Percentiles rank a stretch among this genome's conserved stretches.
Conservation (phyloP, 2,888 invertebrate species). For the Ochropacha duplaris region DNA sequence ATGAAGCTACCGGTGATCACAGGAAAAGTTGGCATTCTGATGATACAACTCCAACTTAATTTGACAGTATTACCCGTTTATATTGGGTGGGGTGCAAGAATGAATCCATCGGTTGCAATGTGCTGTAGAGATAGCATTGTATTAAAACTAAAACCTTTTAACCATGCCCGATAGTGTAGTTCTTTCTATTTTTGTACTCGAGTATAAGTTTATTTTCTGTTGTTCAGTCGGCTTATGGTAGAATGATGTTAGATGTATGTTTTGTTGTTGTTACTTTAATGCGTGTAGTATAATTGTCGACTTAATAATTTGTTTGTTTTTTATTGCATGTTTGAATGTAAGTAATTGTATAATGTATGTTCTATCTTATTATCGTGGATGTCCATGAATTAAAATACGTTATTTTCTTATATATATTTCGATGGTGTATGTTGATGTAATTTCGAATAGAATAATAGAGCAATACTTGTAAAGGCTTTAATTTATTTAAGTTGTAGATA, state of each 20-base stretch:
- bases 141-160: background rate
- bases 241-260: background rate
- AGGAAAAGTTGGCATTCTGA: constrained; percentile 81
- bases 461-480: constrained; percentile 62
- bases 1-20: constrained; percentile 67
- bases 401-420: background rate
- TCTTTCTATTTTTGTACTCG: background rate
- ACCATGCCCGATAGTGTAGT: background rate
- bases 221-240: background rate
- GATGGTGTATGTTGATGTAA: too few relatives aligned
- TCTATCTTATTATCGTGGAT: background rate
- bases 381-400: background rate
- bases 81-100: background rate
- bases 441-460: constrained; percentile 22
- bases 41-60: constrained; percentile 74
- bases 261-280: background rate
- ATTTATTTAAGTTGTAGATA: constrained; percentile 66
- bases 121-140: background rate
- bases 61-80: background rate
- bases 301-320: constrained; percentile 7
- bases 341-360: background rate
- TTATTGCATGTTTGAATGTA: constrained; percentile 4
- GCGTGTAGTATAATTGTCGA: background rate
- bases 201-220: background rate
- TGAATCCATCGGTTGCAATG: background rate